phyloP scores from a whole-genome alignment of 2,888 invertebrate genomes.

The Pandemis heparana region DNA sequence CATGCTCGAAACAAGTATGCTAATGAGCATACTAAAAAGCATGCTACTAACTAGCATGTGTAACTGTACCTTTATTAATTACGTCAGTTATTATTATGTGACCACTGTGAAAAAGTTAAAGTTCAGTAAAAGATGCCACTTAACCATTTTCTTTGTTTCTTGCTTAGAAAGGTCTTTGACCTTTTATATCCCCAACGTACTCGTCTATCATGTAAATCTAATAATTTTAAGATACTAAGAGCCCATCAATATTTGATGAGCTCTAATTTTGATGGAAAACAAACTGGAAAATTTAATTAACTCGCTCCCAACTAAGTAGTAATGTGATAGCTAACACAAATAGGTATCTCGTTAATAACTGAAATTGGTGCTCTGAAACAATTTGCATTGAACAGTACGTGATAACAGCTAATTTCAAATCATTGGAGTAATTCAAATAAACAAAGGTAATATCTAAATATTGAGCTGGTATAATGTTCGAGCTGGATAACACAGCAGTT shows the following conservation, averaged over 20 bases:
- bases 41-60: too few relatives aligned
- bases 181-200: not conserved
- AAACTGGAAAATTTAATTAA: conserved; percentile 34
- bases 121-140: not conserved
- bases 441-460: not conserved
- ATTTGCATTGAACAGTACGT: not conserved
- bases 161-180: not conserved
- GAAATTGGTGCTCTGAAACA: conserved; percentile 3
- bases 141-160: not conserved
- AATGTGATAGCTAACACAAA: conserved; percentile 26
- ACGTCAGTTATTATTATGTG: too few relatives aligned
- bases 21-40: too few relatives aligned
- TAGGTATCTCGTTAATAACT: conserved; percentile 19
- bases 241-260: conserved; percentile 25
- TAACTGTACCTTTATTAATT: too few relatives aligned
- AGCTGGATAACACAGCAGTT: not conserved
- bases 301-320: conserved; percentile 21
- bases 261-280: conserved; percentile 33
- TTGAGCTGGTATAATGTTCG: conserved; percentile 10
- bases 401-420: conserved; percentile 28
- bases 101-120: too few relatives aligned
- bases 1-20: too few relatives aligned
- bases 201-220: not conserved
- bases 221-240: conserved; percentile 6
- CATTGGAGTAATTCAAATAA: conserved; percentile 23